phyloP scores from a whole-genome alignment of 2,113 vertebrate genomes.

The Hydrochoerus hydrochaeris region DNA sequence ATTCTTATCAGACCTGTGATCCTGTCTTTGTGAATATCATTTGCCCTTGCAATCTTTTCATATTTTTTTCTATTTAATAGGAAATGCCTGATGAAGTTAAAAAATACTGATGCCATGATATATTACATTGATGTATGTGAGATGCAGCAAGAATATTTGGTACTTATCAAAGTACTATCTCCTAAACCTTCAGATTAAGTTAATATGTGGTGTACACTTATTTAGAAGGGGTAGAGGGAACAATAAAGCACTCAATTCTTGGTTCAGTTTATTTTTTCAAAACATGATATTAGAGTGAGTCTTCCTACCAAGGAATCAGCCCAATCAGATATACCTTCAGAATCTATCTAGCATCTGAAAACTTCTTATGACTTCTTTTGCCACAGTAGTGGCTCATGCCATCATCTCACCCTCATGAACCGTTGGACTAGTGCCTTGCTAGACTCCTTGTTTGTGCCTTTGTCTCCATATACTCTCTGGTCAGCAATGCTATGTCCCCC shows the following conservation, averaged over 20 bases:
- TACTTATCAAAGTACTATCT: neutral
- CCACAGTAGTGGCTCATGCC: neutral
- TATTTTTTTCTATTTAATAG: neutral
- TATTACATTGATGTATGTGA: neutral
- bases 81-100: neutral
- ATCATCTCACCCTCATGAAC: neutral
- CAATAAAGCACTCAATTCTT: neutral
- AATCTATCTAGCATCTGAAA: neutral
- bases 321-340: neutral
- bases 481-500: neutral
- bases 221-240: neutral
- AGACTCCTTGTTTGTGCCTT: neutral
- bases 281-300: neutral
- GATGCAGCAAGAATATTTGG: too few species aligned
- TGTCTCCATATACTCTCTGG: neutral
- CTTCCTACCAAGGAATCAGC: neutral
- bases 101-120: neutral
- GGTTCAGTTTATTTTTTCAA: neutral
- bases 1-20: neutral
- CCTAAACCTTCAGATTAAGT: neutral
- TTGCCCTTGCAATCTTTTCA: neutral
- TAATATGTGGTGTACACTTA: neutral
- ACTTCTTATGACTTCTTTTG: neutral
- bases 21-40: neutral
- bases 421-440: neutral